Evolutionary conservation across 2,113 vertebrate genomes (phyloP).

Genomic region (Taxidea taxus): DNA sequence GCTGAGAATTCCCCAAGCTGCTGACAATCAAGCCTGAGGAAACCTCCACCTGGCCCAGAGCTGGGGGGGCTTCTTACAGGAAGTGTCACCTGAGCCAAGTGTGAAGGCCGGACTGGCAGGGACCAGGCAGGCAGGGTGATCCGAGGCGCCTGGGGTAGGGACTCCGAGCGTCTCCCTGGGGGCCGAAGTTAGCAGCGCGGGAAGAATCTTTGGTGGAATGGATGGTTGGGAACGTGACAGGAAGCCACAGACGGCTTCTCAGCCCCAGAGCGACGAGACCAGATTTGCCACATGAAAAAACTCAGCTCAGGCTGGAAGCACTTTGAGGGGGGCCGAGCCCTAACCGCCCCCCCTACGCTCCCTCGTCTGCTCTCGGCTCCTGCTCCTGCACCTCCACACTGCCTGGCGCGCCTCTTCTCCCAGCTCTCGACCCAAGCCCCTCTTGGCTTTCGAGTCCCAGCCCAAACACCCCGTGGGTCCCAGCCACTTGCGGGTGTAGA

Average conservation of each 20-base stretch:
- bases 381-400: not conserved
- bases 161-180: not conserved
- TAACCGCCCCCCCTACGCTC: not conserved
- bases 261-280: not conserved
- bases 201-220: not conserved
- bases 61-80: not conserved
- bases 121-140: not conserved
- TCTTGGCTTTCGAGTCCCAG: not conserved
- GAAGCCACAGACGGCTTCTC: not conserved
- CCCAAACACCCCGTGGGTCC: not conserved
- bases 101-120: not conserved
- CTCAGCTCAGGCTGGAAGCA: not conserved
- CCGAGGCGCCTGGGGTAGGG: not conserved
- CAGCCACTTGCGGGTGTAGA: not conserved
- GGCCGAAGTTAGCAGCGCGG: not conserved
- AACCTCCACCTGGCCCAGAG: not conserved
- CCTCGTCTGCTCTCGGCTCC: not conserved
- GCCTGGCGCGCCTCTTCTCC: not conserved
- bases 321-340: not conserved
- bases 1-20: not conserved
- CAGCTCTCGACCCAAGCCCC: not conserved
- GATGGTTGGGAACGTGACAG: rapidly evolving
- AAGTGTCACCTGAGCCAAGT: not conserved
- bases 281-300: not conserved
- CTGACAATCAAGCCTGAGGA: not conserved